Conservation (phyloP, 2,113 vertebrate genomes). For the Lethenteron reissneri region DNA sequence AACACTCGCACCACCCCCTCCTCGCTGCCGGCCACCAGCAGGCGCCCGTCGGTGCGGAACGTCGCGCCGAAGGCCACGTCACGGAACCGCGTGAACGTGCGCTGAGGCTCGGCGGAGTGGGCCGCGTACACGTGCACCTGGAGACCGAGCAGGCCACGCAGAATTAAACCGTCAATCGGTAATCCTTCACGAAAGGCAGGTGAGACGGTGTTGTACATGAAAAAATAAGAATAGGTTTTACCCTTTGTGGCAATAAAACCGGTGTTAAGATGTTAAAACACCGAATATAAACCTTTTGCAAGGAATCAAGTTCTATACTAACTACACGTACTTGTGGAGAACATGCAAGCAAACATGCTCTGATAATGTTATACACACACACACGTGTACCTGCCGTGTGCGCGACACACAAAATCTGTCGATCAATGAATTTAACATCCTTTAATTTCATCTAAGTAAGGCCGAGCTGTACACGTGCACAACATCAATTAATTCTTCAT, state of each 20-base stretch:
- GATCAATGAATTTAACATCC: too few relatives aligned
- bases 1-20: slow-evolving; percentile 50
- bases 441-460: too few relatives aligned
- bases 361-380: too few relatives aligned
- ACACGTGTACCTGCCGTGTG: too few relatives aligned
- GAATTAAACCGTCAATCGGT: background rate
- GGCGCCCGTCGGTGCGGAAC: slow-evolving; percentile 53
- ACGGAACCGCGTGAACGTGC: slow-evolving; percentile 61
- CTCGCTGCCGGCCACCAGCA: slow-evolving; percentile 68
- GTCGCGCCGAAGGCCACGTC: slow-evolving; percentile 60
- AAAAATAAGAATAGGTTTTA: too few relatives aligned
- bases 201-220: background rate
- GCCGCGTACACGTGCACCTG: slow-evolving; percentile 78
- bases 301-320: slow-evolving; percentile 5
- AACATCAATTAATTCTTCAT: too few relatives aligned
- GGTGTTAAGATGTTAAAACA: too few relatives aligned
- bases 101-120: slow-evolving; percentile 66
- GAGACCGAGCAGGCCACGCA: background rate
- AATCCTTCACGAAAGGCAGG: background rate
- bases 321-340: background rate
- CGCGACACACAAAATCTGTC: too few relatives aligned
- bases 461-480: too few relatives aligned
- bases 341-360: too few relatives aligned
- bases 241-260: too few relatives aligned
- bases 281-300: background rate